Evolutionary conservation across 1,140 invertebrate species (phyloP).

Genomic region (Cardiocondyla obscurior): DNA sequence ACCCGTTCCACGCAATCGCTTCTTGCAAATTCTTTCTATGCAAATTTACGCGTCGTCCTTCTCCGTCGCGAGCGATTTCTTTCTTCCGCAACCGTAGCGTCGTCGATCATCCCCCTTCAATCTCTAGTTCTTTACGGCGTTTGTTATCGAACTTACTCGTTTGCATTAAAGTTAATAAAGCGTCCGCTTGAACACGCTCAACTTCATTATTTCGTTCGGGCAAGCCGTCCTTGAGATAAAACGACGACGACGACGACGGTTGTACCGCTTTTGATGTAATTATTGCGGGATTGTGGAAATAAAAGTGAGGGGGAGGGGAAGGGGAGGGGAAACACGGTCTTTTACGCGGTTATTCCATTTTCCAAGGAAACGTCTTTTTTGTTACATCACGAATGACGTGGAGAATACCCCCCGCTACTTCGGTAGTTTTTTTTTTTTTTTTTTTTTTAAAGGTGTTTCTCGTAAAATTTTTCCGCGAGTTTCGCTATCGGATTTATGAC

Average conservation of each 20-base stretch:
- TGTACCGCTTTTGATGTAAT: constrained; percentile 29
- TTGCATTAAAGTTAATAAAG: constrained; percentile 55
- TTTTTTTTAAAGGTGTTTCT: not conserved
- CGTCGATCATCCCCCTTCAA: not conserved
- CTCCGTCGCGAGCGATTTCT: not conserved
- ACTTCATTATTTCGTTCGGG: constrained; percentile 42
- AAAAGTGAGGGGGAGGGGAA: not conserved
- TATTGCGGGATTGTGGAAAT: constrained; percentile 39
- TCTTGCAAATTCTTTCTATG: constrained; percentile 1
- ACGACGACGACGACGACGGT: not conserved
- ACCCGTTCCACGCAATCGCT: not conserved
- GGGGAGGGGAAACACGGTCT: not conserved
- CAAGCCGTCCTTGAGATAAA: not conserved
- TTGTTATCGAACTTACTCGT: constrained; percentile 32
- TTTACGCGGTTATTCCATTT: constrained; percentile 36
- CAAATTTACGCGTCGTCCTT: constrained; percentile 7
- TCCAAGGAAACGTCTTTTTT: not conserved
- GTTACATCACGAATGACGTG: constrained; percentile 6
- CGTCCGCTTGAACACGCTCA: constrained; percentile 1
- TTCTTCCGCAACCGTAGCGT: not conserved
- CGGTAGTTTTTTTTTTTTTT: not conserved
- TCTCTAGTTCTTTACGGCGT: not conserved
- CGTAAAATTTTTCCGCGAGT: constrained; percentile 18
- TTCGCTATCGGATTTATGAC: not conserved
- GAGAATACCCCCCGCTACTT: not conserved